Evolutionary conservation across 2,113 vertebrate species (phyloP).

Genomic region (Romanogobio albipinnatus): DNA sequence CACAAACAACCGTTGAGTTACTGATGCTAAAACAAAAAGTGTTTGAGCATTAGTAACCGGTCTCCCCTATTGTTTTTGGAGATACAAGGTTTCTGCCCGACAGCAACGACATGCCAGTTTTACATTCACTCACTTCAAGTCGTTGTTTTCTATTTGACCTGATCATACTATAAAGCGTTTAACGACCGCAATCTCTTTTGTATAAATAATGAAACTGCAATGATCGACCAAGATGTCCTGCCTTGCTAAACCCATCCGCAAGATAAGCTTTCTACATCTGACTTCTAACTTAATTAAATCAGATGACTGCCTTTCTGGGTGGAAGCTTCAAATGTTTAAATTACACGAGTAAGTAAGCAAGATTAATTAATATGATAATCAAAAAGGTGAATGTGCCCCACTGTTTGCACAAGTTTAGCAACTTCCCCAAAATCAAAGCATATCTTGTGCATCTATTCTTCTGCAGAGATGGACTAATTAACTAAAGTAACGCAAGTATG

Average conservation of each 20-base stretch:
- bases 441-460: slow-evolving; percentile 62
- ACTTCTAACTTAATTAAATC: slow-evolving; percentile 60
- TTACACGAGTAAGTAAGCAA: slow-evolving; percentile 82
- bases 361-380: slow-evolving; percentile 83
- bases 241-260: slow-evolving; percentile 19
- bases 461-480: slow-evolving; percentile 67
- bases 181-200: background rate
- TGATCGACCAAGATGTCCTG: slow-evolving; percentile 16
- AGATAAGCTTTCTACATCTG: slow-evolving; percentile 20
- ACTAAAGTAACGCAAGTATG: slow-evolving; percentile 54
- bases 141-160: background rate
- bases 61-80: no score
- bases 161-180: background rate
- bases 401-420: slow-evolving; percentile 69
- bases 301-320: slow-evolving; percentile 51
- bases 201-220: background rate
- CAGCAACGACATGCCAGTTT: no score
- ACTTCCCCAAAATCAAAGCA: slow-evolving; percentile 66
- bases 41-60: no score
- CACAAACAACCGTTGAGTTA: no score
- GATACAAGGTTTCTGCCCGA: no score
- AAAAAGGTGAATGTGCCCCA: slow-evolving; percentile 71
- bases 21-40: no score
- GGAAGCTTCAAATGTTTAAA: slow-evolving; percentile 79
- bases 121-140: background rate